Evolutionary conservation across 2,888 invertebrate genomes (phyloP).

Genomic region (Callimorpha dominula): DNA sequence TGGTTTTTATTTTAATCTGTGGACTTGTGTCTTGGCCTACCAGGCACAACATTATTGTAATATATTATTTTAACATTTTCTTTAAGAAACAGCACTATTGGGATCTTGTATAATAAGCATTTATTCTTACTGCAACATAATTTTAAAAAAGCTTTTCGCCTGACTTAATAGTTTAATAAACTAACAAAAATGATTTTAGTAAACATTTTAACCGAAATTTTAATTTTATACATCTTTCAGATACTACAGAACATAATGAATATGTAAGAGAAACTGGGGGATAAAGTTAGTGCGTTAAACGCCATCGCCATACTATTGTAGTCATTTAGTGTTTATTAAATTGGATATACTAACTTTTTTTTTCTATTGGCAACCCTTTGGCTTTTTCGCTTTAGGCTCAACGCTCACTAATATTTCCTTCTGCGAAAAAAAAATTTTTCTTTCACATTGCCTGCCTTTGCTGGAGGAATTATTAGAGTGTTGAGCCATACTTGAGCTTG

Average conservation of each 20-base stretch:
- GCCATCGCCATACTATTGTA: conserved; percentile 33
- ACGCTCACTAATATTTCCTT: conserved; percentile 5
- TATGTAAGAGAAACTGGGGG: conserved; percentile 53
- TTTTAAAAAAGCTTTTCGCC: not conserved
- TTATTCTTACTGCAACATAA: not conserved
- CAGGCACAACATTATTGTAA: not conserved
- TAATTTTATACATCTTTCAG: conserved; percentile 57
- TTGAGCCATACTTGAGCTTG: not conserved
- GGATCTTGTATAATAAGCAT: not conserved
- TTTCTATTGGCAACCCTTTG: conserved; percentile 47
- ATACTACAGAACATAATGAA: conserved; percentile 64
- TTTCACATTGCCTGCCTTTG: not conserved
- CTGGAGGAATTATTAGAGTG: not conserved
- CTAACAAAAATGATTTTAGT: conserved; percentile 4
- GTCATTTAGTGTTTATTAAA: conserved; percentile 52
- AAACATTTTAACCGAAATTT: not conserved
- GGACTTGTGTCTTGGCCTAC: conserved; percentile 10
- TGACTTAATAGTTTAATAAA: not conserved
- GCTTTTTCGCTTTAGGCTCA: conserved; percentile 30
- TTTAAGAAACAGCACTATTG: not conserved
- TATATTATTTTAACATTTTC: not conserved
- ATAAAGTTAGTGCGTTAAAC: conserved; percentile 36
- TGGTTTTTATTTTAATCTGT: conserved; percentile 36
- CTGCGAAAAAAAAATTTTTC: not conserved
- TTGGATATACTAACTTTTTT: conserved; percentile 45